Conservation (phyloP, 2,113 vertebrate genomes). For the Esox niger region DNA sequence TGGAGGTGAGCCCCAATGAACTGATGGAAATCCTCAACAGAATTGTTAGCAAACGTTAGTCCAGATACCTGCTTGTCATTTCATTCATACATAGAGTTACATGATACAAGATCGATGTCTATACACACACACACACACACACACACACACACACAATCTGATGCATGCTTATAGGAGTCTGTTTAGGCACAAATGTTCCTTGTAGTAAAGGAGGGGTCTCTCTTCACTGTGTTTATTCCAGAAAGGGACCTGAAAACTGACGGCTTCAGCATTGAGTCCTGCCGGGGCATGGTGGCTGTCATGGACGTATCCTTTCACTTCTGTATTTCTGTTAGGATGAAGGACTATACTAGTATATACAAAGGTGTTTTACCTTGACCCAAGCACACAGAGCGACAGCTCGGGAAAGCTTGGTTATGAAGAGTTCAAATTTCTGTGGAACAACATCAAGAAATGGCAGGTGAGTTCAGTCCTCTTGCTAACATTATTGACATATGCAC, state of each 20-base stretch:
- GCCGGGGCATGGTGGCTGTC: conserved; percentile 92
- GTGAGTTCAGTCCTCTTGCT: conserved; percentile 52
- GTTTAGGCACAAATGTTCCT: no score
- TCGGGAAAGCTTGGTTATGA: conserved; percentile 91
- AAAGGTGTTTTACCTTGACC: conserved; percentile 45
- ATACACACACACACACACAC: no score
- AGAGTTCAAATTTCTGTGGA: conserved; percentile 94
- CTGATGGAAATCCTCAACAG: conserved; percentile 93
- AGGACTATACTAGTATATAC: not conserved
- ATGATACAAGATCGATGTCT: no score
- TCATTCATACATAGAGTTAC: no score
- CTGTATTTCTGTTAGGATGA: not conserved
- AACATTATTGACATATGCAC: not conserved
- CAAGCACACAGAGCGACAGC: conserved; percentile 73
- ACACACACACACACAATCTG: no score
- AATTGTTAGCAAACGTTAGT: conserved; percentile 84
- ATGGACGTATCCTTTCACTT: conserved; percentile 90
- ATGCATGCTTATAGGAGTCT: no score
- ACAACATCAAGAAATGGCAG: conserved; percentile 95
- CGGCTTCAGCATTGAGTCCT: conserved; percentile 89
- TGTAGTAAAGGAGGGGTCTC: not conserved
- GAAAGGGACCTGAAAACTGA: conserved; percentile 83
- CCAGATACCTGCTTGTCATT: not conserved
- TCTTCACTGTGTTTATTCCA: conserved; percentile 51
- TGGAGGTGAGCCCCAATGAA: conserved; percentile 88